Evolutionary conservation across 2,113 vertebrate species (phyloP), one percentile per base, ranked within the genome.

Genomic region (Anoura caudifer): DNA sequence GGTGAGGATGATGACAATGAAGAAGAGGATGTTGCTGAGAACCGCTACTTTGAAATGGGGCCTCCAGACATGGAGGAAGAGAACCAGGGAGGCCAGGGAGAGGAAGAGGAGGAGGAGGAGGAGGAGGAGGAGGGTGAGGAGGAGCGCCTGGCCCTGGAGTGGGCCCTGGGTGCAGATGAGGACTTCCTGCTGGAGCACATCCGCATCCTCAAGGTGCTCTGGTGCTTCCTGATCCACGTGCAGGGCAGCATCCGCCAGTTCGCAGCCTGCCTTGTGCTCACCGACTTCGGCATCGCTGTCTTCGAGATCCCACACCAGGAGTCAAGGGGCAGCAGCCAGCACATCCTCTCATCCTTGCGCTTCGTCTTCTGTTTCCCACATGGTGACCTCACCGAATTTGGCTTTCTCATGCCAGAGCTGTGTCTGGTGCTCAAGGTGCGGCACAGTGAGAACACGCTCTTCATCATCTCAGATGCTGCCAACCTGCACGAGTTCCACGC

Each of bases 41-140:
- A 99, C 83, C 99, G 99, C 33, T 99, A 99, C 98, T 99, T 99
- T 94, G 99, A 99, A 98, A 99, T 99, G 99, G 99, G 99, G 45
- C 98, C 99, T 77, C 99, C 99, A 1, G 98, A 99, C 0, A 2
- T 4, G 1, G 96, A 97, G 50, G 95, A 94, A 3, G 96, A 97
- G 77, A 96, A 95, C 11, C 97, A 91, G 28, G 91, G 65, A 7
- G 81, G 87, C 80, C 92, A 63, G 69, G 59, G 94, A 45, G 96
- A 95, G 31, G 96, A 91, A 2, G 96, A 95, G 1, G 97, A 96
- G 4, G 97, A 95, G 0, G 97, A 97, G 0, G 97, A 92, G 0
- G 97, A 95, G 5, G 94, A 93, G 9, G 94, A 93, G 12, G 97
- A 79, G 28, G 95, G 86, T 0, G 97, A 98, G 69, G 97, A 97